A percentile compares a stretch with the other conserved stretches of the same genome.
Conservation (phyloP, 2,797 vertebrate genomes). For the Diplodus puntazzo region DNA sequence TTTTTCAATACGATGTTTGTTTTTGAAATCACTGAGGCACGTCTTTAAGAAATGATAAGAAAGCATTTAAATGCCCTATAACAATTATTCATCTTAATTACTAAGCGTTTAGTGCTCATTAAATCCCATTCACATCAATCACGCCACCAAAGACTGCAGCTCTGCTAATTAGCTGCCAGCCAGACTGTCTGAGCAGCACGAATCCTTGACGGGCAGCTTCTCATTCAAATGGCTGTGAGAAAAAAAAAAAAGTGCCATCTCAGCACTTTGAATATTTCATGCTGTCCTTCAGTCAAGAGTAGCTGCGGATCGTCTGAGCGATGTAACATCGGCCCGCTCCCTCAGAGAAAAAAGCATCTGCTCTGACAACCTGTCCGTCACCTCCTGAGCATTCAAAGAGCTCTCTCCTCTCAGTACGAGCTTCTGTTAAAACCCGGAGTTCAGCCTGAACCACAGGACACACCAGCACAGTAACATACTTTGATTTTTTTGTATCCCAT, state of each 20-base stretch:
- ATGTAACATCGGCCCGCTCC: conserved; percentile 37
- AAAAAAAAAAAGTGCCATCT: conserved; percentile 53
- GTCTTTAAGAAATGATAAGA: neutral
- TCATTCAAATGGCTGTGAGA: conserved; percentile 45
- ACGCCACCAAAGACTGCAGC: conserved; percentile 18
- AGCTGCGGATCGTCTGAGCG: conserved; percentile 56
- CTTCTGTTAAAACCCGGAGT: neutral
- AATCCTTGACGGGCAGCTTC: conserved; percentile 29
- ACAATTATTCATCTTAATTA: conserved; percentile 31
- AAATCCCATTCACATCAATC: conserved; percentile 50
- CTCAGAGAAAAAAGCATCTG: conserved; percentile 48
- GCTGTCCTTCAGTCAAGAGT: conserved; percentile 68
- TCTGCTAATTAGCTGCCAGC: conserved; percentile 52
- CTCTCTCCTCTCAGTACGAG: conserved; percentile 1
- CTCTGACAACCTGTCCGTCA: conserved; percentile 66
- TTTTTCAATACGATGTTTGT: neutral
- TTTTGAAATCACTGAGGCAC: conserved; percentile 1
- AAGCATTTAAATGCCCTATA: neutral
- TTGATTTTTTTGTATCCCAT: neutral
- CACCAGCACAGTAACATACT: neutral
- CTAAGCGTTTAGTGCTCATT: conserved; percentile 39
- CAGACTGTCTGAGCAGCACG: conserved; percentile 13
- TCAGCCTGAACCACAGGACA: neutral
- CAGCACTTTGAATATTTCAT: conserved; percentile 79
- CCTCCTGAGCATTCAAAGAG: conserved; percentile 7